These are phyloP conservation scores for Sparus aurata DNA, from an alignment of 2,797 vertebrate genomes.

Conservation along the genomic window DNA sequence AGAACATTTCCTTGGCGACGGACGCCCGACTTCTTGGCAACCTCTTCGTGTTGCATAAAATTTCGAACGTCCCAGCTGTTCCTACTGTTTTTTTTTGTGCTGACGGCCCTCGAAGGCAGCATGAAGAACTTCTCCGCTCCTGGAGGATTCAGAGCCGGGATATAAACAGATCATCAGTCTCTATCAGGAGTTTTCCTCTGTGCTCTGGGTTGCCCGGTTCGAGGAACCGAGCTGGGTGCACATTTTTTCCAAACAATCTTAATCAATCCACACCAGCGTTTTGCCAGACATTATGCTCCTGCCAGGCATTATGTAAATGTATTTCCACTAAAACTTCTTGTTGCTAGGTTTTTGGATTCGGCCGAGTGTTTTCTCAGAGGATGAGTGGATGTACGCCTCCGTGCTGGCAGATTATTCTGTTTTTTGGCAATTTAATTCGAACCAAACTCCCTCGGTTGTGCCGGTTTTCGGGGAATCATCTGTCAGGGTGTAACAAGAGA, in stretches of 20 bases:
- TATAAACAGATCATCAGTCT: slow-evolving; percentile 28
- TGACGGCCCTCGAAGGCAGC: slow-evolving; percentile 11
- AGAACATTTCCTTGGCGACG: not conserved
- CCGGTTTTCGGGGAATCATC: slow-evolving; percentile 36
- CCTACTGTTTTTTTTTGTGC: not conserved
- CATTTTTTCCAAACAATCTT: slow-evolving; percentile 54
- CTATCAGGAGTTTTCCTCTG: slow-evolving; percentile 19
- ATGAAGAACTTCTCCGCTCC: not conserved
- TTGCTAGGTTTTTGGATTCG: slow-evolving; percentile 30
- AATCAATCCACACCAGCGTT: slow-evolving; percentile 33
- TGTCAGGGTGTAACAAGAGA: slow-evolving; percentile 19
- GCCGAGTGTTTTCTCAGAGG: not conserved
- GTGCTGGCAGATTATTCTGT: slow-evolving; percentile 21
- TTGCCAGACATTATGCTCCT: slow-evolving; percentile 51
- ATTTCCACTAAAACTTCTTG: slow-evolving; percentile 55
- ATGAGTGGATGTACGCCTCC: slow-evolving; percentile 21
- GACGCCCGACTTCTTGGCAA: not conserved
- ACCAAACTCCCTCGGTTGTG: slow-evolving; percentile 20
- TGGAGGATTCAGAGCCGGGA: not conserved
- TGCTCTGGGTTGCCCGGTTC: slow-evolving; percentile 41
- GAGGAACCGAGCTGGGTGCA: slow-evolving; percentile 5
- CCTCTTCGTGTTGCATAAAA: too few species aligned
- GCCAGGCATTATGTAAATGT: slow-evolving; percentile 56
- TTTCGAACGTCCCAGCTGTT: not conserved
- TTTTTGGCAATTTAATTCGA: slow-evolving; percentile 20